Conservation (phyloP, 2,888 invertebrate species). For the Acanthosepion esculentum region DNA sequence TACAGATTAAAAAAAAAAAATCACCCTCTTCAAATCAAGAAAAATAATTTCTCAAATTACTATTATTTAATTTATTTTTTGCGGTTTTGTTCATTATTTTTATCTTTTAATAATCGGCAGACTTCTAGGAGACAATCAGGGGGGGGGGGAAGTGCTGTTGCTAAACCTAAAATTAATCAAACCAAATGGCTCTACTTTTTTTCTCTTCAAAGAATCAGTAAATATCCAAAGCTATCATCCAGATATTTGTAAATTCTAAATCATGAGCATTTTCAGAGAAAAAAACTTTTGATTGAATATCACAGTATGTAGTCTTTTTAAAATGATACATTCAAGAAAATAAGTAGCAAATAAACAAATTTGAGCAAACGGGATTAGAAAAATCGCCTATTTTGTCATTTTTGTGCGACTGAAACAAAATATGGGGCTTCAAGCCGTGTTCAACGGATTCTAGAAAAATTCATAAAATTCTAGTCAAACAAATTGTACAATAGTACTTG, state of each 20-base stretch:
- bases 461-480: not conserved
- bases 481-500: not conserved
- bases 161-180: not conserved
- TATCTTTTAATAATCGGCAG: too few relatives aligned
- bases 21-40: too few relatives aligned
- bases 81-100: too few relatives aligned
- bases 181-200: not conserved
- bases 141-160: too few relatives aligned
- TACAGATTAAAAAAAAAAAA: too few relatives aligned
- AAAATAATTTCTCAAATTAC: too few relatives aligned
- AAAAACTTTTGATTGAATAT: not conserved
- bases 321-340: not conserved
- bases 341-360: not conserved
- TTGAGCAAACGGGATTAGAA: not conserved
- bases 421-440: not conserved
- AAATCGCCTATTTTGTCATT: too few relatives aligned
- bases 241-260: not conserved
- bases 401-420: not conserved
- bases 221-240: not conserved
- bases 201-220: not conserved
- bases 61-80: too few relatives aligned
- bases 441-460: not conserved
- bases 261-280: not conserved
- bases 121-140: too few relatives aligned
- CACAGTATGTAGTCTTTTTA: not conserved